Percentiles rank a stretch among this genome's conserved stretches.
Conservation (phyloP, 2,113 vertebrate species). For the Holacanthus passer region DNA sequence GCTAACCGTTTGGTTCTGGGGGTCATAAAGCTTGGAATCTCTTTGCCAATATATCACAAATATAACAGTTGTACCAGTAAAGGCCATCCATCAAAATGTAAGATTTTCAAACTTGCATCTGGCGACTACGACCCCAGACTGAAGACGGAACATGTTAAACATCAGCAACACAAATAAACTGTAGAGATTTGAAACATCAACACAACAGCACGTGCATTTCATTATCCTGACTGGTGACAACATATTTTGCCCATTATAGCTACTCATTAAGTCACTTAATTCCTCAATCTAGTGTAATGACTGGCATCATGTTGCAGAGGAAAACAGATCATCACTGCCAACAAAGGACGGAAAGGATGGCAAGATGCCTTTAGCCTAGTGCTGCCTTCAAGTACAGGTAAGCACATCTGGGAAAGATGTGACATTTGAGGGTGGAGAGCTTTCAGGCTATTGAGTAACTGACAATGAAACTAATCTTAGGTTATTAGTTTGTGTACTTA, state of each 20-base stretch:
- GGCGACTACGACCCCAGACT: background rate
- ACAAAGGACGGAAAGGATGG: background rate
- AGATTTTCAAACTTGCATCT: background rate
- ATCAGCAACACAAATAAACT: constrained; percentile 4
- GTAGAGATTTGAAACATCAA: background rate
- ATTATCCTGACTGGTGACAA: background rate
- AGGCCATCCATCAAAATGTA: constrained; percentile 4
- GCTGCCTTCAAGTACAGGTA: background rate
- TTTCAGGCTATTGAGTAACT: background rate
- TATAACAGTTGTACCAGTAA: constrained; percentile 1
- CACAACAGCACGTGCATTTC: background rate
- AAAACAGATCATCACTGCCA: background rate
- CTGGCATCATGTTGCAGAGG: background rate
- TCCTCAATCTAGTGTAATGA: background rate
- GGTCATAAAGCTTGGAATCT: constrained; percentile 16
- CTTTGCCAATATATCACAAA: constrained; percentile 1
- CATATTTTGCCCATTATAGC: background rate
- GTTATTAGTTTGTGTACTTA: background rate
- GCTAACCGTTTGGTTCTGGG: background rate
- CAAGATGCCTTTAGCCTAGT: background rate
- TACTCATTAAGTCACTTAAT: background rate
- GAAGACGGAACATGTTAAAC: background rate
- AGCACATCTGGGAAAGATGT: background rate
- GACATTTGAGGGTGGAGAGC: background rate
- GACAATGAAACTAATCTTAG: background rate